These are phyloP conservation scores for Scolopax bukidnonensis DNA, from an alignment of 2,797 vertebrate genomes.

Conservation along the genomic window DNA sequence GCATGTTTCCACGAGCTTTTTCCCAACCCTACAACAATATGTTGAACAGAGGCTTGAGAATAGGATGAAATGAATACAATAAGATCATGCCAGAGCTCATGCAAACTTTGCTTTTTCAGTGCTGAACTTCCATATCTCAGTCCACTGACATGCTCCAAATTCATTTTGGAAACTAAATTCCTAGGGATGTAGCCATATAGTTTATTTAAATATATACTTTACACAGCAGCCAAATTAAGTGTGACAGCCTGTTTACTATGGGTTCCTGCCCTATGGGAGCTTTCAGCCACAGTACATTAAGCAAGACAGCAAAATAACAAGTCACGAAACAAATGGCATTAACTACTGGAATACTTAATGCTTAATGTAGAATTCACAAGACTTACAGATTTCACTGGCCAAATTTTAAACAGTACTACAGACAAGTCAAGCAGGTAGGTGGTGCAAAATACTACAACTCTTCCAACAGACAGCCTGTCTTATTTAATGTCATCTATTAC, in stretches of 20 bases:
- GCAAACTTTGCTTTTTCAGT: not conserved
- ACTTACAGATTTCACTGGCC: not conserved
- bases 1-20: not conserved
- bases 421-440: not conserved
- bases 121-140: not conserved
- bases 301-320: not conserved
- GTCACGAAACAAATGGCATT: not conserved
- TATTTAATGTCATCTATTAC: not conserved
- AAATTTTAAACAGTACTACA: not conserved
- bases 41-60: not conserved
- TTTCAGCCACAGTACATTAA: slow-evolving; percentile 44
- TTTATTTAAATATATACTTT: slow-evolving; percentile 17
- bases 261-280: slow-evolving; percentile 23
- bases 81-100: not conserved
- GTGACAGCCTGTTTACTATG: slow-evolving; percentile 44
- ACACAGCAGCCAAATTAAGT: slow-evolving; percentile 28
- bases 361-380: not conserved
- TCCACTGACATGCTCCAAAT: not conserved
- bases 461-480: not conserved
- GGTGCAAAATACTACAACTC: not conserved
- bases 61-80: not conserved
- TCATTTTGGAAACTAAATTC: not conserved
- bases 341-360: not conserved
- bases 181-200: not conserved
- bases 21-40: not conserved